Conservation (phyloP, 2,888 invertebrate species). For the Taphrorychus bicolor region DNA sequence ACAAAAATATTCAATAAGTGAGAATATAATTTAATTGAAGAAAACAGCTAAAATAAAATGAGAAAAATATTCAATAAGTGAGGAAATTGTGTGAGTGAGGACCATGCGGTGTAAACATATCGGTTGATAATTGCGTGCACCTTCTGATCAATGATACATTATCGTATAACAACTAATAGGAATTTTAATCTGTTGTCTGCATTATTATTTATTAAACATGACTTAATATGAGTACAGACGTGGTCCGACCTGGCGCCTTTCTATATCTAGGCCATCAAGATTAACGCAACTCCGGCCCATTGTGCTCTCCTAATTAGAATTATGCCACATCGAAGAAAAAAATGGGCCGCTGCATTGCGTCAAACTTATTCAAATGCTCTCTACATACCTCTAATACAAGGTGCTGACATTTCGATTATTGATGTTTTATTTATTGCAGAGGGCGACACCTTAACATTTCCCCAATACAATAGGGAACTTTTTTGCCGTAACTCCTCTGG, state of each 20-base stretch:
- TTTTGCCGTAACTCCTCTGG: not conserved
- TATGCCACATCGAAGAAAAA: not conserved
- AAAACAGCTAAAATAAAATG: no score
- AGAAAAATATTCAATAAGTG: no score
- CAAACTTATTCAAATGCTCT: not conserved
- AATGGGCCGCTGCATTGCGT: not conserved
- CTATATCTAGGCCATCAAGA: conserved; percentile 4
- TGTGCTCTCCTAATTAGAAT: conserved; percentile 5
- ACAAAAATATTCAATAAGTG: no score
- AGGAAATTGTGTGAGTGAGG: no score
- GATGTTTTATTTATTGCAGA: conserved; percentile 2
- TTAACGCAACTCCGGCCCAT: conserved; percentile 7
- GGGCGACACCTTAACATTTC: not conserved
- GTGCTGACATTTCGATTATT: conserved; percentile 1
- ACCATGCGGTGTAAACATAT: no score
- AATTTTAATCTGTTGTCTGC: not conserved
- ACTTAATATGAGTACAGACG: not conserved
- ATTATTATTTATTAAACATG: not conserved
- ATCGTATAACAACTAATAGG: not conserved
- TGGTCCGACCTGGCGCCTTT: not conserved
- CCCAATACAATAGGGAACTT: not conserved
- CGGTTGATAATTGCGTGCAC: no score
- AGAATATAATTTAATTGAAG: no score
- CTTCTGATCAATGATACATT: no score
- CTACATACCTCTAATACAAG: not conserved